Conservation (phyloP, 2,113 vertebrate genomes). For the Gallinago jamesoni region DNA sequence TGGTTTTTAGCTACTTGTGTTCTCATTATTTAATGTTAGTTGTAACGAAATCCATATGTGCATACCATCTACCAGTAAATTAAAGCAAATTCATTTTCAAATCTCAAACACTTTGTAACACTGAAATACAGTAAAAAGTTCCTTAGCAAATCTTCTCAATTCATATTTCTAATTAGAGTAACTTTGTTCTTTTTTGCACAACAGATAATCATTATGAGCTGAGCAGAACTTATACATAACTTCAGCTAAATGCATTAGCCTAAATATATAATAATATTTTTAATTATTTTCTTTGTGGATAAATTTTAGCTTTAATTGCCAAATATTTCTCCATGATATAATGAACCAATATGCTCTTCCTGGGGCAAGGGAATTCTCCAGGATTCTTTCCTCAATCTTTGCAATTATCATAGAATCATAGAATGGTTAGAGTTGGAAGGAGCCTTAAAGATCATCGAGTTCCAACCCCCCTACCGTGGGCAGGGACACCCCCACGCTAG, state of each 20-base stretch:
- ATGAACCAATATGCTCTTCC: neutral
- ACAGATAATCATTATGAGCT: neutral
- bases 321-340: neutral
- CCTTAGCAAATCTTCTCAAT: neutral
- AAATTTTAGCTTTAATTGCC: neutral
- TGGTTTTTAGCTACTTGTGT: neutral
- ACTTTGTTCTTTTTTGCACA: neutral
- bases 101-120: neutral
- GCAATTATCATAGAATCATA: too few relatives aligned
- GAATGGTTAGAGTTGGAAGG: too few relatives aligned
- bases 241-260: neutral
- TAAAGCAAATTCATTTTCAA: neutral
- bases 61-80: neutral
- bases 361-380: neutral
- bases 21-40: neutral
- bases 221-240: neutral
- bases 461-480: too few relatives aligned
- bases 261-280: neutral
- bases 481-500: too few relatives aligned
- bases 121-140: neutral
- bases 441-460: too few relatives aligned
- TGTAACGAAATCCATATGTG: neutral
- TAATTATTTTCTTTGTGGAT: conserved; percentile 1
- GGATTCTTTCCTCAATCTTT: neutral
- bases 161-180: neutral